phyloP scores from a whole-genome alignment of 2,113 vertebrate genomes.

The Guaruba guarouba region DNA sequence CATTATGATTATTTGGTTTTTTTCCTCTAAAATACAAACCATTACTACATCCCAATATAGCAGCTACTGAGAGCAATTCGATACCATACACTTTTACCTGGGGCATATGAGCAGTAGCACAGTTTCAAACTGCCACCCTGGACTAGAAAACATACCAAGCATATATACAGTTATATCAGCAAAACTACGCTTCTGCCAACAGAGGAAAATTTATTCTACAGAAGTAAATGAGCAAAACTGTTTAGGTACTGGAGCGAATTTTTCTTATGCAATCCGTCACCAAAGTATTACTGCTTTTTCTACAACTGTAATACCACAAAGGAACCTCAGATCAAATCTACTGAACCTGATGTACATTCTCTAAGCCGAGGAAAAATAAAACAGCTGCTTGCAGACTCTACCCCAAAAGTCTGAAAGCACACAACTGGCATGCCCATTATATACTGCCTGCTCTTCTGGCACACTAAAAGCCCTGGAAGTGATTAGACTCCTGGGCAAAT shows the following conservation, averaged over 20 bases:
- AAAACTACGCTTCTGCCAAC: neutral
- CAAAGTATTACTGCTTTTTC: neutral
- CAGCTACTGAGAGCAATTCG: neutral
- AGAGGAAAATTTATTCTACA: neutral
- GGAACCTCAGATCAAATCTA: neutral
- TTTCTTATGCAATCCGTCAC: neutral
- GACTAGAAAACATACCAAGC: neutral
- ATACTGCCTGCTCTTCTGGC: neutral
- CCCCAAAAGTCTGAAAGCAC: neutral
- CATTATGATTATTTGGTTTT: neutral
- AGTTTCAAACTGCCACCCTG: neutral
- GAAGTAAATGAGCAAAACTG: neutral
- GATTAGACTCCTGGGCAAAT: neutral
- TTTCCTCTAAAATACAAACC: neutral
- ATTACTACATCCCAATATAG: neutral
- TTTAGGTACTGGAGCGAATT: neutral
- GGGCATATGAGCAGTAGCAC: fast-evolving
- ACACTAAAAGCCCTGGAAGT: neutral
- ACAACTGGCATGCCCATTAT: neutral
- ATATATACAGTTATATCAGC: neutral
- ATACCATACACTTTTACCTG: neutral
- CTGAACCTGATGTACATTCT: neutral
- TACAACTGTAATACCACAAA: neutral
- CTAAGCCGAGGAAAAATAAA: neutral
- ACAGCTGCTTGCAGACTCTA: neutral